phyloP scores from a whole-genome alignment of 53 echinoderm and acorn worm genomes.

The Astropecten irregularis region DNA sequence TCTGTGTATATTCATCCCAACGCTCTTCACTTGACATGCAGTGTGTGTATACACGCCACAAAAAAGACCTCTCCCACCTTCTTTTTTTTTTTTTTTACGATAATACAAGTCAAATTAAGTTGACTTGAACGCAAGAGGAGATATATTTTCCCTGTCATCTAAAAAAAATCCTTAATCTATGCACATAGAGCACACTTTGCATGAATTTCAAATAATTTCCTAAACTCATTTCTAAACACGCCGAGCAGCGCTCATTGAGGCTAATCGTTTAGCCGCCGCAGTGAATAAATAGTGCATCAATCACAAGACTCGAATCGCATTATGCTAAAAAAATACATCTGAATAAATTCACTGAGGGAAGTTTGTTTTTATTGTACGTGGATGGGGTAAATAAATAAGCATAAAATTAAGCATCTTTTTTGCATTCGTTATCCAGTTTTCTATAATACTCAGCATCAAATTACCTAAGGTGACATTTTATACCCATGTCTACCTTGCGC shows the following conservation, averaged over 20 bases:
- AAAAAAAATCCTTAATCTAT: slow-evolving; percentile 41
- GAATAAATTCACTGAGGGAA: slow-evolving; percentile 1
- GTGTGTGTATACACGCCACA: background rate
- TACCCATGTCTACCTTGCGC: too few species aligned
- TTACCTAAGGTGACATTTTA: too few species aligned
- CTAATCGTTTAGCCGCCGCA: background rate
- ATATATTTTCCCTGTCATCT: too few species aligned
- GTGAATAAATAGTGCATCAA: slow-evolving; percentile 32
- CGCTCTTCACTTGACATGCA: slow-evolving; percentile 22
- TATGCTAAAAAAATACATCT: background rate
- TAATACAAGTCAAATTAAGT: slow-evolving; percentile 38
- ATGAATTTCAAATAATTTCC: slow-evolving; percentile 54
- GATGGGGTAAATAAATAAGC: slow-evolving; percentile 1
- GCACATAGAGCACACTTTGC: slow-evolving; percentile 30
- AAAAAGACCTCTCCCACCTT: too few species aligned
- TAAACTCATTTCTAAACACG: slow-evolving; percentile 35
- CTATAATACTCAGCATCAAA: too few species aligned
- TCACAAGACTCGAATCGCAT: slow-evolving; percentile 18
- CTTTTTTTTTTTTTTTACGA: too few species aligned
- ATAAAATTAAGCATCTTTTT: too few species aligned
- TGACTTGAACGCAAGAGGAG: too few species aligned
- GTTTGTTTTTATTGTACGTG: too few species aligned
- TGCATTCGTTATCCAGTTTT: too few species aligned
- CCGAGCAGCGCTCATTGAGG: background rate
- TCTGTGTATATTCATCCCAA: slow-evolving; percentile 25